Base-by-base conservation (phyloP, 1,140 invertebrate species). In the Mizuhopecten yessoensis region DNA sequence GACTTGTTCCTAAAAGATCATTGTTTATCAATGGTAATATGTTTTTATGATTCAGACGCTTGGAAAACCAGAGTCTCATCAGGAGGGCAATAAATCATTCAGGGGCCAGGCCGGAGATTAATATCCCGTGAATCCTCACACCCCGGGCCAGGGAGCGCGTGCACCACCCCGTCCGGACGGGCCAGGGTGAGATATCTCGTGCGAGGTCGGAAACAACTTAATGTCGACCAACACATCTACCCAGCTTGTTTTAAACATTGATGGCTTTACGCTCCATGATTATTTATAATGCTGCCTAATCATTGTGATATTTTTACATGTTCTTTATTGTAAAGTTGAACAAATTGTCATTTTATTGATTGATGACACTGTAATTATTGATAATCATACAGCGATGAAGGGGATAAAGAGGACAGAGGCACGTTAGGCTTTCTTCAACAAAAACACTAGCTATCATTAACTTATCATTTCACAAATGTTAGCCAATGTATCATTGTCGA, bases 21-120 rank as follows among this genome's bases (percentile, higher is more conserved):
- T 75, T 13, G 5, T 75, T 75, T 75, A 75, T 75, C 57, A 75
- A 75, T 75, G 29, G 57, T 29, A 75, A 75, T 75, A 29, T 75
- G 23, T 75, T 75, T 29, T 75, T 75, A 29, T 75, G 57, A 75
- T 75, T 75, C 57, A 75, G 57, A 75, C 57, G 57, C n/a, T 29
- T 23, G 57, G n/a, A 23, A 75, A 75, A 29, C 15, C 57, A 75
- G n/a, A 29, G 57, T 29, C 29, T 17, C 23, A 75, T 75, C 23
- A 29, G 29, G n/a, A 75, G 23, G 57, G 57, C 57, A 29, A 75
- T 75, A 75, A 75, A 75, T 75, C 57, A 75, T 75, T 17, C 17
- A 0, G 23, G n/a, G 57, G 57, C 57, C n/a, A 29, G 57, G 15
- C 57, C 57, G 57, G 57, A 75, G 57, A 75, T 75, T 75, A 75